A percentile compares a stretch with the other conserved stretches of the same genome.
These are phyloP conservation scores for Propithecus perrieri DNA, from an alignment of 2,797 vertebrate genomes.

Conservation along the genomic window DNA sequence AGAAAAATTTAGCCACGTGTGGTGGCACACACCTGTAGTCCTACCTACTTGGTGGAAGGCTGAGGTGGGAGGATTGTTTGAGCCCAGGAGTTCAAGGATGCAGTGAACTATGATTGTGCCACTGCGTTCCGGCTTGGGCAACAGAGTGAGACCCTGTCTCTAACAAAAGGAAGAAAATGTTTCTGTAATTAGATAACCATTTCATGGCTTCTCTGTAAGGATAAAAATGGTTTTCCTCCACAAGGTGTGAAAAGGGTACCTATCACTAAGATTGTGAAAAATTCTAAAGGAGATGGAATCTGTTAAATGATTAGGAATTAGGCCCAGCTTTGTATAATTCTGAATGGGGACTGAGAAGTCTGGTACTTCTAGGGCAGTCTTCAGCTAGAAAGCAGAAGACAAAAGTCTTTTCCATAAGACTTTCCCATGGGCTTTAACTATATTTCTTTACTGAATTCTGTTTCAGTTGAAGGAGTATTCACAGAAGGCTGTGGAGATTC, in stretches of 20 bases:
- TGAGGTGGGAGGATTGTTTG: background rate
- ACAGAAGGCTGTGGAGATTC: constrained; percentile 98
- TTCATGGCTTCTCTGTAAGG: background rate
- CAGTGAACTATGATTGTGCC: background rate
- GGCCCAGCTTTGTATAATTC: background rate
- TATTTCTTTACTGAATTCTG: constrained; percentile 38
- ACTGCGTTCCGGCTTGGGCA: background rate
- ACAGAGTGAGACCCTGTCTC: background rate
- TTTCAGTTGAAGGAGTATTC: constrained; percentile 97
- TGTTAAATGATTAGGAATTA: background rate
- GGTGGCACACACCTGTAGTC: no score
- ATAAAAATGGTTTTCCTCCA: background rate
- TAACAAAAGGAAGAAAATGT: background rate
- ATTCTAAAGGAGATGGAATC: background rate
- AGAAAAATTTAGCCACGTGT: background rate
- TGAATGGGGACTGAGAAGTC: background rate
- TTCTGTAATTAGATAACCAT: background rate
- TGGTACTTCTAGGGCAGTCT: background rate
- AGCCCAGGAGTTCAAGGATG: background rate
- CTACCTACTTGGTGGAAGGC: background rate
- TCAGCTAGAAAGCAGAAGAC: background rate
- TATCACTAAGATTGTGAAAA: background rate
- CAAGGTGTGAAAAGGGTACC: background rate
- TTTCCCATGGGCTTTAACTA: background rate
- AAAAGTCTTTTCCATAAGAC: background rate